Evolutionary conservation across 1,140 invertebrate genomes (phyloP), one percentile per base, ranked within the genome.

Genomic region (Campodea augens): DNA sequence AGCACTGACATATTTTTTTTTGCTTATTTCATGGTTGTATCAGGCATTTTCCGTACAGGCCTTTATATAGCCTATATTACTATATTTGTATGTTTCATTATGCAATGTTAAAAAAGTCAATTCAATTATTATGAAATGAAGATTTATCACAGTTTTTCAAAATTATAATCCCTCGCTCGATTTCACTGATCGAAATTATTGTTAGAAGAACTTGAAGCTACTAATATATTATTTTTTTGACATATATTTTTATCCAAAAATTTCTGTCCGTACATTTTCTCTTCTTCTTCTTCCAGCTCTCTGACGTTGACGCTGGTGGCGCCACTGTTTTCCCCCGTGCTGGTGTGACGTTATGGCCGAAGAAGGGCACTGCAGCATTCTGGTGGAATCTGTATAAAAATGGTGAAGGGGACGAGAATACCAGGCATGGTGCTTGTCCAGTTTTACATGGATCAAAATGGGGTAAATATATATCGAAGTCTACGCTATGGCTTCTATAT

Each of bases 371-470:
- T 4, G 65, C 63, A 19, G 60, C 57, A 1, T 71, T 71, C 50
- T 70, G 68, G 68, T 66, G 61, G 53, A 70, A 71, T 52, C 48
- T 70, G n/a, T 52, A 63, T 32, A 46, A 49, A 19, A 64, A 57
- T 49, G 66, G 65, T 2, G 51, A 57, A 44, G 64, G 60, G 3
- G 63, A 69, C 50, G 48, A 51, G 21, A 49, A 55, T 4, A 71
- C 68, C 12, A 37, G 61, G 25, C 68, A 70, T 50, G 68, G 60
- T 0, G 68, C 62, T 15, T 70, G 68, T 52, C 68, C 68, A 2
- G 68, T 70, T 1, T 50, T 69, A 12, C 47, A 59, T 21, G 68
- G 68, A 15, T 58, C 59, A 32, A 70, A 70, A 58, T 70, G 69
- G 68, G 61, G 64, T 66, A 60, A 54, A 53, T 46, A 24, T 15